A percentile compares a stretch with the other conserved stretches of the same genome.
Conservation (phyloP, 1,140 invertebrate species). For the Drosophila sulfurigaster region DNA sequence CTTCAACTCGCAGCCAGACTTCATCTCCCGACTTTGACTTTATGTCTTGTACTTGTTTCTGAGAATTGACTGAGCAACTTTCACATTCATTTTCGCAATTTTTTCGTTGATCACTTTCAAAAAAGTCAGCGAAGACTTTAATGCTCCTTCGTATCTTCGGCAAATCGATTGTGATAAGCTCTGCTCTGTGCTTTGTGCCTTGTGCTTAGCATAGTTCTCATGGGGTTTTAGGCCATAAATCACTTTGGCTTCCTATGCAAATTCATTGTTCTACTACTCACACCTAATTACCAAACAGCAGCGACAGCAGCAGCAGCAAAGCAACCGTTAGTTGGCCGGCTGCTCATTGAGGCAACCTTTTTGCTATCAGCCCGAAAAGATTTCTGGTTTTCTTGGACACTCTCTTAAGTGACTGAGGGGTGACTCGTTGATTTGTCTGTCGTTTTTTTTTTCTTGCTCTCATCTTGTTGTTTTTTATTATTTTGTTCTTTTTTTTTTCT, state of each 20-base stretch:
- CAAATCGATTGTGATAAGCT: slow-evolving; percentile 11
- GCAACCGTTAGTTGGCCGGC: slow-evolving; percentile 52
- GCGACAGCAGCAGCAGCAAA: too few species aligned
- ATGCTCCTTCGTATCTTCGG: too few species aligned
- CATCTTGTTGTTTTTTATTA: slow-evolving; percentile 24
- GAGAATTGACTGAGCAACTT: slow-evolving; percentile 57
- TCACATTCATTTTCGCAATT: slow-evolving; percentile 76
- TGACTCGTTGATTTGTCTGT: slow-evolving; percentile 70
- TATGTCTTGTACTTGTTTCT: slow-evolving; percentile 19
- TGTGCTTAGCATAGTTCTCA: slow-evolving; percentile 65
- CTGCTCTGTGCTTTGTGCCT: too few species aligned
- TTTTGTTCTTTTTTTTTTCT: slow-evolving; percentile 32
- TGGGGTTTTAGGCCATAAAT: slow-evolving; percentile 24
- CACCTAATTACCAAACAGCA: slow-evolving; percentile 64
- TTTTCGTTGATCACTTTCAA: slow-evolving; percentile 59
- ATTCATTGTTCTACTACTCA: slow-evolving; percentile 54
- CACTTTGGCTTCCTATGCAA: slow-evolving; percentile 47
- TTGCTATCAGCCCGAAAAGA: slow-evolving; percentile 56
- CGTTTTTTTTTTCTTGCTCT: slow-evolving; percentile 41
- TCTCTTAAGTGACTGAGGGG: slow-evolving; percentile 7
- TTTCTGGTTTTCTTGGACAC: slow-evolving; percentile 32
- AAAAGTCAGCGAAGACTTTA: slow-evolving; percentile 6
- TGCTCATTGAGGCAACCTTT: slow-evolving; percentile 67
- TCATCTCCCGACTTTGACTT: slow-evolving; percentile 5
- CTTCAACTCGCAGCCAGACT: neutral